Evolutionary conservation across 37 sponge, comb jelly and placozoan species (phyloP).

Genomic region (Diacarnus erythraeanus): DNA sequence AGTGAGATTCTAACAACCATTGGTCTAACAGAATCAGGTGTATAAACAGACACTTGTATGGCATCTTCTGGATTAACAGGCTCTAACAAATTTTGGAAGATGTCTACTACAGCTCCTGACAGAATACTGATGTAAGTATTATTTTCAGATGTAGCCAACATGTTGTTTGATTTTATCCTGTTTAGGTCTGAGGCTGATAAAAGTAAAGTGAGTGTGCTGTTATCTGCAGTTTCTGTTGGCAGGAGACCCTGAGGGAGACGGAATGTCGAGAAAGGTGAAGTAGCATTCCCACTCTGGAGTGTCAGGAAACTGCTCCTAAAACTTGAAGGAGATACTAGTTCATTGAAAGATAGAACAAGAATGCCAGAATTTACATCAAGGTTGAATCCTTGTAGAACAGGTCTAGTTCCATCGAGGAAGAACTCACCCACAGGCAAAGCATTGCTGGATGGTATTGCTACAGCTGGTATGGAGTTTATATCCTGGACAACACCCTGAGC

Average conservation of each 20-base stretch:
- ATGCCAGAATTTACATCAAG: constrained; percentile 60
- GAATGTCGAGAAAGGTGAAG: constrained; percentile 18
- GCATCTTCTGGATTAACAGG: constrained; percentile 47
- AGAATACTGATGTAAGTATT: constrained; percentile 49
- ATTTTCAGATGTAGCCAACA: constrained; percentile 46
- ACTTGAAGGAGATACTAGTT: constrained; percentile 75
- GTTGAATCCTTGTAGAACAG: constrained; percentile 54
- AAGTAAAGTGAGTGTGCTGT: constrained; percentile 35
- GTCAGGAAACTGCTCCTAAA: constrained; percentile 50
- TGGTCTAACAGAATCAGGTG: constrained; percentile 63
- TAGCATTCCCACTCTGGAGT: constrained; percentile 45
- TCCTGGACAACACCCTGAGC: constrained; percentile 55
- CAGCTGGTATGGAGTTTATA: constrained; percentile 39
- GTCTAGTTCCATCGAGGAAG: constrained; percentile 72
- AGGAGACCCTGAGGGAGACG: constrained; percentile 12
- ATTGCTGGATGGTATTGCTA: constrained; percentile 41
- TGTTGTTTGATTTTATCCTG: constrained; percentile 35
- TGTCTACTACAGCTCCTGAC: constrained; percentile 55
- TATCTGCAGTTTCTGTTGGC: constrained; percentile 37
- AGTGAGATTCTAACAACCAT: constrained; percentile 44
- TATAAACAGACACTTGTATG: constrained; percentile 43
- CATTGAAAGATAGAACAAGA: constrained; percentile 70
- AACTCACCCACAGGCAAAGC: constrained; percentile 71
- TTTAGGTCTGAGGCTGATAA: constrained; percentile 44
- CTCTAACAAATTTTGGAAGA: constrained; percentile 58